Evolutionary conservation across 2,888 invertebrate genomes (phyloP).

Genomic region (Conistra vaccinii): DNA sequence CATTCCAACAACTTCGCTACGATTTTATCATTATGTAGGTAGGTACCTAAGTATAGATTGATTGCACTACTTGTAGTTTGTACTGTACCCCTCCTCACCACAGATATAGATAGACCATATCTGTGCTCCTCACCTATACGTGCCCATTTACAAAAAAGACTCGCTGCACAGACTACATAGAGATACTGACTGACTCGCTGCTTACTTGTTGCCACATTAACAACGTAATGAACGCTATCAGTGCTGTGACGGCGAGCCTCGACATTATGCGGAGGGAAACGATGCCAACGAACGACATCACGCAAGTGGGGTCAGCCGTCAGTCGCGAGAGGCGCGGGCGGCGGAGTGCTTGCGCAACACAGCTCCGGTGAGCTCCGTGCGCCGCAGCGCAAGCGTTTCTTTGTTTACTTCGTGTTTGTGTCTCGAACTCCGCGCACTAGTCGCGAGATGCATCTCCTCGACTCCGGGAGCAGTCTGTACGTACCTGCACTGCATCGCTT

Average conservation of each 20-base stretch:
- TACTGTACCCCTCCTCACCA: neutral
- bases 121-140: neutral
- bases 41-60: too few species aligned
- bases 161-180: too few species aligned
- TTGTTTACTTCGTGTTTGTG: constrained; percentile 67
- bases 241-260: constrained; percentile 41
- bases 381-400: constrained; percentile 49
- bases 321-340: constrained; percentile 62
- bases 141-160: constrained; percentile 5
- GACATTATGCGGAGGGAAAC: constrained; percentile 58
- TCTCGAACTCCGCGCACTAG: constrained; percentile 12
- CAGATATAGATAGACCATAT: too few species aligned
- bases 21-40: too few species aligned
- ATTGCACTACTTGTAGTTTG: neutral
- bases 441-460: constrained; percentile 39
- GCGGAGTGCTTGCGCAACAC: constrained; percentile 61
- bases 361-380: constrained; percentile 24
- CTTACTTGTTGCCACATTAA: constrained; percentile 50
- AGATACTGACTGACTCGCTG: neutral
- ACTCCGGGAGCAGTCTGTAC: constrained; percentile 6
- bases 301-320: constrained; percentile 57
- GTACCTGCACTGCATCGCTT: neutral
- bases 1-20: too few species aligned
- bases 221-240: constrained; percentile 60
- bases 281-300: constrained; percentile 66